Evolutionary conservation across 1,140 invertebrate species (phyloP), one percentile per base, ranked within the genome.

Genomic region (Cherax destructor): DNA sequence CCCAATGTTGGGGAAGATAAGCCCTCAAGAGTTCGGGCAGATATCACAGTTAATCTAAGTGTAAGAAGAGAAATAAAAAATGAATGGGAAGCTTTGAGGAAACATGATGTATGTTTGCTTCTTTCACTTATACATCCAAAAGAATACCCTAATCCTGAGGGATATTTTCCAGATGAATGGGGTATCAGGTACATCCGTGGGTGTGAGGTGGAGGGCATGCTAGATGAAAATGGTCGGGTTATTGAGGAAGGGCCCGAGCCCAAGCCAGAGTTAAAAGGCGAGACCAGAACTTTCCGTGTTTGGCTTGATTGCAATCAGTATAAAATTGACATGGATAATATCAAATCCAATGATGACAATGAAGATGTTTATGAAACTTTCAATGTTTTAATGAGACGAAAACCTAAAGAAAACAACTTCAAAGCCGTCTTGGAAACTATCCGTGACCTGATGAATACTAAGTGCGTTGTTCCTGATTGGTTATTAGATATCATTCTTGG

Each of bases 401-500:
- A 99, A 95, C 99, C 99, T 0, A 99, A 99, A 94, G 98, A 99
- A 94, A 99, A 99, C 94, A 99, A 99, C 95, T 99, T 99, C 94
- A 98, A 99, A 95, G 99, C 99, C 0, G 99, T 99, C 11, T 94
- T 99, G 91, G 98, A 99, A 95, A 99, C 99, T 0, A 99, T 99
- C 92, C 95, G 99, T 6, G 98, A 99, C 95, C 95, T 99, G 79
- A 99, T 99, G 98, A 99, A 99, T 94, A 99, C 99, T 0, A 97
- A 99, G 94, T 99, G 98, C 95, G 99, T 99, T 24, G 99, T 99
- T 1, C 99, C 99, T 0, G 97, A 99, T 93, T 99, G 99, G 99
- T 95, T 99, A 7, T 98, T 99, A 94, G 98, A 99, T 94, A 97
- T 99, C 92, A 97, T 99, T 86, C 95, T 99, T 5, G 99, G 99